These are phyloP conservation scores for Lerema accius DNA, from an alignment of 1,140 invertebrate genomes.

Conservation along the genomic window DNA sequence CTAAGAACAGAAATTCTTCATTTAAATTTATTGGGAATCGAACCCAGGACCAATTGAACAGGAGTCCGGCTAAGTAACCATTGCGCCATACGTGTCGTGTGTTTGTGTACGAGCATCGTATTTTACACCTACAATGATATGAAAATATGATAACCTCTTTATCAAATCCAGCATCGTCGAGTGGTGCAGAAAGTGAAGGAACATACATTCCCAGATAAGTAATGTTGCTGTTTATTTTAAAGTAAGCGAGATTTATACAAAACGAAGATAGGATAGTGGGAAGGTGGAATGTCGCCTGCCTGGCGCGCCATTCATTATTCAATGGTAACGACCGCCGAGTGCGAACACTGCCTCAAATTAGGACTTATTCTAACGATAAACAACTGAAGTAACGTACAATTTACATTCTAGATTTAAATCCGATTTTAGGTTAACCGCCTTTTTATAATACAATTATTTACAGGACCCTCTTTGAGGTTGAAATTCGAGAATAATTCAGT, in stretches of 20 bases:
- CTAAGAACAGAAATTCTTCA: no score
- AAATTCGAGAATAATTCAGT: no score
- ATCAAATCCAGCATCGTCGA: background rate
- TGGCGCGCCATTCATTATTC: slow-evolving; percentile 63
- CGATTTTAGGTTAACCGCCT: no score
- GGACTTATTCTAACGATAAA: slow-evolving; percentile 38
- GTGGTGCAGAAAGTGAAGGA: background rate
- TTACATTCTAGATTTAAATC: no score
- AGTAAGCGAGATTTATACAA: background rate
- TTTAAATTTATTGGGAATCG: no score
- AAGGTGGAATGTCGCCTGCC: slow-evolving; percentile 35
- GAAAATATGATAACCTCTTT: background rate
- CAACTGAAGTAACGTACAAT: slow-evolving; percentile 19
- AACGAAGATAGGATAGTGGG: background rate
- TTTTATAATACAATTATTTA: no score
- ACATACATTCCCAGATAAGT: background rate
- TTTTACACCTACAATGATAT: background rate
- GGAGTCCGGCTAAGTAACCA: no score
- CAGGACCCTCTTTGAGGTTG: no score
- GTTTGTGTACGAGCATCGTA: no score
- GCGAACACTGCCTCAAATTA: slow-evolving; percentile 40
- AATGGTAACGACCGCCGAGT: slow-evolving; percentile 41
- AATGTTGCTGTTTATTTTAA: background rate
- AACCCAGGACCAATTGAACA: no score
- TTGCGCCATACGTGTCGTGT: no score